Evolutionary conservation across 37 sponge, comb jelly and placozoan genomes (phyloP).

Genomic region (Beroe ovata): DNA sequence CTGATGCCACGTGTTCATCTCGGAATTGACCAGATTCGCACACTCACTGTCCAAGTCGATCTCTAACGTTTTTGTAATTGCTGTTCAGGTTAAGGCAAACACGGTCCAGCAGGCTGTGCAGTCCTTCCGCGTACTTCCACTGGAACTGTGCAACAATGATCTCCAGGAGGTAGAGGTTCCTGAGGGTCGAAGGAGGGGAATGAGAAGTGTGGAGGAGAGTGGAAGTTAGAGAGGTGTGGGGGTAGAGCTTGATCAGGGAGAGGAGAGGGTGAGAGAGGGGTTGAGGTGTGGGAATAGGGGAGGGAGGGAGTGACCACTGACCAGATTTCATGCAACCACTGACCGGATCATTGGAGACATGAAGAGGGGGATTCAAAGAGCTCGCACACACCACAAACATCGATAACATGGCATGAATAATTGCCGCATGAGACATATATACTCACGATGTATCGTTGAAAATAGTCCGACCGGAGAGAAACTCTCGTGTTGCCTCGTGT

Average conservation of each 20-base stretch:
- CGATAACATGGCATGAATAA: too few species aligned
- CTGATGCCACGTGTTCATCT: too few species aligned
- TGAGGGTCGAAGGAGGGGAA: not conserved
- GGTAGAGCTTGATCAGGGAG: not conserved
- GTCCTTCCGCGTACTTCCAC: constrained; percentile 59
- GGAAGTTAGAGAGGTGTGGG: not conserved
- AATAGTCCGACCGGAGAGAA: constrained; percentile 32
- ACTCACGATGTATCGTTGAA: constrained; percentile 64
- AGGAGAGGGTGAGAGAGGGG: not conserved
- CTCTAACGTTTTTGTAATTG: constrained; percentile 48
- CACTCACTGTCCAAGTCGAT: constrained; percentile 50
- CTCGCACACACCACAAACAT: too few species aligned
- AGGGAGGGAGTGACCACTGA: too few species aligned
- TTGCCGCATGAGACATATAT: too few species aligned
- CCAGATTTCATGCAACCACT: too few species aligned
- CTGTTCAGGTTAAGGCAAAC: not conserved
- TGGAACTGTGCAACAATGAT: constrained; percentile 45
- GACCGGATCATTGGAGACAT: too few species aligned
- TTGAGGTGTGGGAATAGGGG: not conserved
- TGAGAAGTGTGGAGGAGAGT: not conserved
- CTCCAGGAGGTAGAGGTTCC: constrained; percentile 53
- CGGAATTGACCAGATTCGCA: too few species aligned
- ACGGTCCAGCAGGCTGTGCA: constrained; percentile 6
- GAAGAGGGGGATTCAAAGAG: too few species aligned
- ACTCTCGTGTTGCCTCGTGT: not conserved